phyloP scores from a whole-genome alignment of 2,888 invertebrate species.

The Acrobasis repandana region DNA sequence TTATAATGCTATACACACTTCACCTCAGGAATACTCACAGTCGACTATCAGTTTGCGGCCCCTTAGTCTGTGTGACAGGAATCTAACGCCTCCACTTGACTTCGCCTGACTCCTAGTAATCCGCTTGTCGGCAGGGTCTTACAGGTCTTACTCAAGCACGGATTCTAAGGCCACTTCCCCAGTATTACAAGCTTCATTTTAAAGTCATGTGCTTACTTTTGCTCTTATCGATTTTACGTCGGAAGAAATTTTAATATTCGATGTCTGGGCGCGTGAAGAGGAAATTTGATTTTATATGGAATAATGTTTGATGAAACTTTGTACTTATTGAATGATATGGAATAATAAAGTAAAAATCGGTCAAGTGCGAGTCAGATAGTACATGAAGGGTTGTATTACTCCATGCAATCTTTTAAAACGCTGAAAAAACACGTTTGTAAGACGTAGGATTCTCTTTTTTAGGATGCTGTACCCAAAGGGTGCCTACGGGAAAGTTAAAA shows the following conservation, averaged over 20 bases:
- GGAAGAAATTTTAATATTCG: background rate
- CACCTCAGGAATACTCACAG: background rate
- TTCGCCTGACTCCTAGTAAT: slow-evolving; percentile 51
- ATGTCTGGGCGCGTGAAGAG: background rate
- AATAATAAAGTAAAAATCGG: background rate
- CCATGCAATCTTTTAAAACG: too few species aligned
- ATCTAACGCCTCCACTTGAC: slow-evolving; percentile 38
- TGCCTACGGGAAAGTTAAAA: too few species aligned
- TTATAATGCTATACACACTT: too few species aligned
- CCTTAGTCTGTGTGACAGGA: slow-evolving; percentile 35
- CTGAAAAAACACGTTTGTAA: too few species aligned
- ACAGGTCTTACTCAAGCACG: slow-evolving; percentile 25
- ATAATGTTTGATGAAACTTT: background rate
- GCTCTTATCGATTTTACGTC: slow-evolving; percentile 6
- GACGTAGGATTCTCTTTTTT: too few species aligned
- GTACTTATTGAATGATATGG: background rate
- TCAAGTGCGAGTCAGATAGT: too few species aligned
- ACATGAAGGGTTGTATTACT: too few species aligned
- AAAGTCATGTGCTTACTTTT: slow-evolving; percentile 26
- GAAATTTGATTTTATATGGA: background rate
- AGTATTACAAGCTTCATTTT: slow-evolving; percentile 31
- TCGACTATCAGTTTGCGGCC: background rate
- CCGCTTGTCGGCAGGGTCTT: slow-evolving; percentile 47
- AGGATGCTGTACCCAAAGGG: too few species aligned
- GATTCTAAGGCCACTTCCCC: slow-evolving; percentile 30